phyloP scores from a whole-genome alignment of 2,888 invertebrate species.

The Chrysomela aeneicollis region DNA sequence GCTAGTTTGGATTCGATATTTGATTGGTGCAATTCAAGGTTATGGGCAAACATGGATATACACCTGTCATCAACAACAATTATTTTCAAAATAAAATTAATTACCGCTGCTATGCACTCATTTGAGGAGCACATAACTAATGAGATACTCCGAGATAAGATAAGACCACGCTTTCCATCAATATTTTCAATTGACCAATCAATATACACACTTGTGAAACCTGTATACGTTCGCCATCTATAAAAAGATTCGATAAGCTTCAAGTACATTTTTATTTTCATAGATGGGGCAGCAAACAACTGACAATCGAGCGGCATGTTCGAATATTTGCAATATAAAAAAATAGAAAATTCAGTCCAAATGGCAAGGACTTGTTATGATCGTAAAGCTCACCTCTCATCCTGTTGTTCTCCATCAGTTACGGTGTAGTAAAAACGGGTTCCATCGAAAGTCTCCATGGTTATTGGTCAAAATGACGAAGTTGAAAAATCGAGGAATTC shows the following conservation, averaged over 20 bases:
- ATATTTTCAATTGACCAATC: slow-evolving; percentile 10
- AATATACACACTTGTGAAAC: background rate
- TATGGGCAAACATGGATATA: slow-evolving; percentile 62
- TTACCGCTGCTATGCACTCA: background rate
- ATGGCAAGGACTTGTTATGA: too few relatives aligned
- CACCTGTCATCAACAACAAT: slow-evolving; percentile 57
- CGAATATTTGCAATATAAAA: slow-evolving; percentile 14
- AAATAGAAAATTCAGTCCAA: background rate
- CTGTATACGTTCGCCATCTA: slow-evolving; percentile 25
- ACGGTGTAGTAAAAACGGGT: slow-evolving; percentile 38
- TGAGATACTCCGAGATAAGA: too few relatives aligned
- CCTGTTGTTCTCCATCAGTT: slow-evolving; percentile 34
- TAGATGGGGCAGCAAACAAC: slow-evolving; percentile 4
- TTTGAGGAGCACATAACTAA: too few relatives aligned
- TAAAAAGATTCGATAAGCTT: background rate
- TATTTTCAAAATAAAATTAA: slow-evolving; percentile 8
- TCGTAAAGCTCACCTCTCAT: slow-evolving; percentile 38
- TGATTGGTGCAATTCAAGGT: slow-evolving; percentile 63
- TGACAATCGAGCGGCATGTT: slow-evolving; percentile 27
- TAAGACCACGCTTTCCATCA: too few relatives aligned
- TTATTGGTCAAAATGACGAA: slow-evolving; percentile 3
- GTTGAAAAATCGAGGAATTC: slow-evolving; percentile 17
- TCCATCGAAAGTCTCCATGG: slow-evolving; percentile 42
- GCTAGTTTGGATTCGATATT: slow-evolving; percentile 52
- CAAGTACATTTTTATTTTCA: background rate